Evolutionary conservation across 2,888 invertebrate genomes (phyloP).

Genomic region (Liposcelis brunnea): DNA sequence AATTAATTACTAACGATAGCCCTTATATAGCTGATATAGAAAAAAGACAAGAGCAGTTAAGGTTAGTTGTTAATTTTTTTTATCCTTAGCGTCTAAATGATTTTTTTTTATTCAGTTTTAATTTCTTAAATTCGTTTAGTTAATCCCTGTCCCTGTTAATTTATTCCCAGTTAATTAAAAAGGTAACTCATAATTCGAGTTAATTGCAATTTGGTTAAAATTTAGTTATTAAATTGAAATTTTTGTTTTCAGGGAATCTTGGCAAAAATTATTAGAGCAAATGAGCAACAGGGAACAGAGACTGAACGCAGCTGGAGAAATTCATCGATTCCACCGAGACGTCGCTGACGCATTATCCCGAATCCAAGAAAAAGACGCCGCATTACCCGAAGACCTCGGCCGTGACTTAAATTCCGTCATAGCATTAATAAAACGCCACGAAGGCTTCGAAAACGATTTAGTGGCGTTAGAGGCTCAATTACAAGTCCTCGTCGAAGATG

Average conservation of each 20-base stretch:
- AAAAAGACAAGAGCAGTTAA: conserved; percentile 67
- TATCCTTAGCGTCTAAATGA: conserved; percentile 7
- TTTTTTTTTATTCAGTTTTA: conserved; percentile 5
- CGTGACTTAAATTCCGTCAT: conserved; percentile 75
- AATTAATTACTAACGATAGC: conserved; percentile 67
- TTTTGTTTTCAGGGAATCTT: conserved; percentile 41
- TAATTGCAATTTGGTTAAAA: background rate
- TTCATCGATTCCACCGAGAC: conserved; percentile 93
- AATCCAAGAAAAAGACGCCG: conserved; percentile 77
- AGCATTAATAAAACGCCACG: conserved; percentile 68
- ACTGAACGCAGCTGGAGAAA: conserved; percentile 85
- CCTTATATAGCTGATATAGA: conserved; percentile 74
- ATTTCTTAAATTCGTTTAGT: background rate
- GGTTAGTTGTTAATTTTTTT: conserved; percentile 43
- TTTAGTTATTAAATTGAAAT: background rate
- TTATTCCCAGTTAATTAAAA: too few species aligned
- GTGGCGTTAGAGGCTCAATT: conserved; percentile 82
- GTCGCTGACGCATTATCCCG: conserved; percentile 78
- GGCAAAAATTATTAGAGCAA: conserved; percentile 75
- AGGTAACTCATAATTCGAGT: too few species aligned
- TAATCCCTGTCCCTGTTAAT: background rate
- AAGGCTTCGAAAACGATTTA: conserved; percentile 84
- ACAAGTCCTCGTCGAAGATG: conserved; percentile 82
- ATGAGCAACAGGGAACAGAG: conserved; percentile 74
- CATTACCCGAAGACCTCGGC: conserved; percentile 61